These are phyloP conservation scores for Synanthedon vespiformis DNA, from an alignment of 2,888 invertebrate genomes.

Conservation along the genomic window DNA sequence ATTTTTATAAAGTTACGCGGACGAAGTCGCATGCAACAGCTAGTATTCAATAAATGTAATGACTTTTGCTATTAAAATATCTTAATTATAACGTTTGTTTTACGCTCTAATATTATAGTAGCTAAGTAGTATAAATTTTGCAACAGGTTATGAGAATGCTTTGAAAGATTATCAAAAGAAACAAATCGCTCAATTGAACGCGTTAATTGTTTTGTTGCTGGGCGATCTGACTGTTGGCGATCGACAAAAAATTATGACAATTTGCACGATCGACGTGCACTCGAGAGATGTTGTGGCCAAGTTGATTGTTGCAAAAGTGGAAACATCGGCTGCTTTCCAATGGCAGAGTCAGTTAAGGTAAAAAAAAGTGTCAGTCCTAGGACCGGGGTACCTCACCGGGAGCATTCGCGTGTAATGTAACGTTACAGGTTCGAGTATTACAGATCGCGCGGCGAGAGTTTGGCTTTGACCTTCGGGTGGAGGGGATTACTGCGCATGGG, in stretches of 20 bases:
- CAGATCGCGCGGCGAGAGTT: too few relatives aligned
- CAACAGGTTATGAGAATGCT: constrained; percentile 84
- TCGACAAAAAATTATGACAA: constrained; percentile 96
- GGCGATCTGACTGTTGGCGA: constrained; percentile 86
- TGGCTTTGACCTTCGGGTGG: too few relatives aligned
- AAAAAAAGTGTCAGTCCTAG: too few relatives aligned
- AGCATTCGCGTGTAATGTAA: too few relatives aligned
- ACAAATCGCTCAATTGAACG: constrained; percentile 85
- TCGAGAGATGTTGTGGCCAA: constrained; percentile 93
- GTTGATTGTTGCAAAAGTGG: constrained; percentile 85
- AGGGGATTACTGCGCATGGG: too few relatives aligned
- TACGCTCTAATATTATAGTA: not conserved
- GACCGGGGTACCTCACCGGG: too few relatives aligned
- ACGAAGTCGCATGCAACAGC: too few relatives aligned
- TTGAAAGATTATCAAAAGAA: constrained; percentile 92
- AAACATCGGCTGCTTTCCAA: constrained; percentile 82
- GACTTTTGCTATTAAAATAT: not conserved
- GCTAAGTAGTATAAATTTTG: not conserved
- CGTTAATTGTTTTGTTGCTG: constrained; percentile 84
- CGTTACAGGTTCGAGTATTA: too few relatives aligned
- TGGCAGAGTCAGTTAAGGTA: constrained; percentile 91
- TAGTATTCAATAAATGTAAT: not conserved
- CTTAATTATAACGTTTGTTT: not conserved
- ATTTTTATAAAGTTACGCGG: too few relatives aligned
- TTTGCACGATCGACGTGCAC: constrained; percentile 96